phyloP scores from a whole-genome alignment of 2,888 invertebrate species.

The Calliopum simillimum region DNA sequence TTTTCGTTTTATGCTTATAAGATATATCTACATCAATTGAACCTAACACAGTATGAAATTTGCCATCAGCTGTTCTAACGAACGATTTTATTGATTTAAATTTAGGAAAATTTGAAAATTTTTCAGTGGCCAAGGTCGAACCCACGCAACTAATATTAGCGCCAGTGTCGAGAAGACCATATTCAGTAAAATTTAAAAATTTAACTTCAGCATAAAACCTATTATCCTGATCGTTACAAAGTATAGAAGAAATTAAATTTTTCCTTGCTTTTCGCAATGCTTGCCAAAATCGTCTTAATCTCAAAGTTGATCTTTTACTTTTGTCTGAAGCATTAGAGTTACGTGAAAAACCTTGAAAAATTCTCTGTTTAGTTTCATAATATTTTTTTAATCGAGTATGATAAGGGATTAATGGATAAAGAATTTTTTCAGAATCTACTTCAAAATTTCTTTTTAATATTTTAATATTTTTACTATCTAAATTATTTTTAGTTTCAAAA shows the following conservation, averaged over 20 bases:
- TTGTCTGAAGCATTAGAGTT: background rate
- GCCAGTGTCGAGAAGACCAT: background rate
- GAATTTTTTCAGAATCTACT: background rate
- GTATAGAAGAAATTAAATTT: conserved; percentile 23
- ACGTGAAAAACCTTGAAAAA: too few species aligned
- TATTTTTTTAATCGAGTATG: conserved; percentile 10
- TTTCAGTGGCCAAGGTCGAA: conserved; percentile 4
- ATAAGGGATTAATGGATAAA: background rate
- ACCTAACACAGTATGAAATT: background rate
- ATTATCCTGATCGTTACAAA: background rate
- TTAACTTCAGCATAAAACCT: background rate
- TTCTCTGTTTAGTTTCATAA: background rate
- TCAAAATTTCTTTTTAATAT: background rate
- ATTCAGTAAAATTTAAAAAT: background rate
- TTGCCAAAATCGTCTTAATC: conserved; percentile 1
- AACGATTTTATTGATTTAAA: background rate
- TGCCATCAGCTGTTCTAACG: conserved; percentile 7
- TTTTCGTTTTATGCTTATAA: background rate
- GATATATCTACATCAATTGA: background rate
- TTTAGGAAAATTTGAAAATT: background rate
- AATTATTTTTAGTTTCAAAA: background rate
- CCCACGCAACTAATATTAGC: conserved; percentile 2
- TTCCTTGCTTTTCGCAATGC: background rate
- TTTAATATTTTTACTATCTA: background rate
- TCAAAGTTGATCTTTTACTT: background rate